These are phyloP conservation scores for Marmota flaviventris DNA, from an alignment of 2,113 vertebrate genomes.

Conservation along the genomic window DNA sequence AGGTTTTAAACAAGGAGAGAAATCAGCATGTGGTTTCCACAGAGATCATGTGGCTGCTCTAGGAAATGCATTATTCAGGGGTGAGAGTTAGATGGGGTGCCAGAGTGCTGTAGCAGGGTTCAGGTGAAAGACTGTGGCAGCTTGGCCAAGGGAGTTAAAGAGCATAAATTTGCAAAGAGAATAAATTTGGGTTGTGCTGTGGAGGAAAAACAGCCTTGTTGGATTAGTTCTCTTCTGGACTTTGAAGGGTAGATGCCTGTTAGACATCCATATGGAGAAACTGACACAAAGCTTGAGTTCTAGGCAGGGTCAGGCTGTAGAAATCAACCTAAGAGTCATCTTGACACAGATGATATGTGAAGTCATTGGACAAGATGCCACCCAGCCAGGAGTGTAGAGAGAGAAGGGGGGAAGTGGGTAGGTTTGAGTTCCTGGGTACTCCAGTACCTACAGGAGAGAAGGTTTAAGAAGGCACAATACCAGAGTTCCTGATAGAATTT, in stretches of 20 bases:
- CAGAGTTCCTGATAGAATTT: not conserved
- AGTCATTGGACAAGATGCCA: not conserved
- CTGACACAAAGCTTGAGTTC: not conserved
- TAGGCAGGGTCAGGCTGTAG: not conserved
- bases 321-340: not conserved
- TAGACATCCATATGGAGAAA: not conserved
- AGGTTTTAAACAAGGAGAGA: not conserved
- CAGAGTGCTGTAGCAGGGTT: too few relatives aligned
- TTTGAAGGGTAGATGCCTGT: not conserved
- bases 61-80: not conserved
- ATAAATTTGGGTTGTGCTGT: not conserved
- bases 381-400: not conserved
- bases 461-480: not conserved
- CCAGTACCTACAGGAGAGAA: not conserved
- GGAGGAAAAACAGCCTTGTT: not conserved
- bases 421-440: not conserved
- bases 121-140: too few relatives aligned
- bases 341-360: not conserved
- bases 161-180: not conserved
- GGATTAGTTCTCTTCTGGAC: not conserved
- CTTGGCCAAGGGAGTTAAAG: not conserved
- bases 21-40: not conserved
- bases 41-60: not conserved
- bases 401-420: not conserved
- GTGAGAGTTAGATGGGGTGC: not conserved